Evolutionary conservation across 37 sponge, comb jelly and placozoan genomes (phyloP), one percentile per base, ranked within the genome.

Genomic region (Petrosia ficiformis): DNA sequence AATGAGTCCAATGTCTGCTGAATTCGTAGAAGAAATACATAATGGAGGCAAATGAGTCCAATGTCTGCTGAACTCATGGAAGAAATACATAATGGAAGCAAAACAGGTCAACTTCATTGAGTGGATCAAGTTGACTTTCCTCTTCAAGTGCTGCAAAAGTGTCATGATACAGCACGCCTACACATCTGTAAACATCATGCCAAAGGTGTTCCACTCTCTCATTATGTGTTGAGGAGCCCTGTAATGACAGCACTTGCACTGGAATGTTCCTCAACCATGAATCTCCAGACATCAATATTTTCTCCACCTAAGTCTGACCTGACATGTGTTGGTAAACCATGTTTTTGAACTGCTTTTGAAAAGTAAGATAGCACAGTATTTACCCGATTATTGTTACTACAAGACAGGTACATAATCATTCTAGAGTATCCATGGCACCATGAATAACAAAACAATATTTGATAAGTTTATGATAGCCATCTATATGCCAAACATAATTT

Each of bases 71-170:
- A 57, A 84, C 44, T 4, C 77, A n/a, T 28, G 73, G 73, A 21
- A 84, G 43, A 31, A 59, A 78, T 2, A 69, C 73, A 22, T 58
- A 58, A 24, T 78, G 78, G 35, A 84, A 39, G 43, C 78, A 68
- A 30, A 63, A 84, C 6, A 84, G 44, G 38, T 84, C 71, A 16
- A 64, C 65, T 70, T 84, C 85, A 78, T 77, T 71, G 32, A 84
- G 57, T 1, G 65, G 57, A 61, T 71, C 57, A 2, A 83, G 65
- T 39, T 37, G 26, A 2, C 74, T 65, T 11, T 64, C 71, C 6
- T 70, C 48, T 57, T 84, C 78, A 5, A 84, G 44, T 22, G 32
- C 5, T 1, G 24, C 31, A 65, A 84, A 78, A 29, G 52, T 39
- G 1, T 52, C 56, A 77, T 60, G n/a, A 63, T 44, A 73, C 24